Evolutionary conservation across 2,113 vertebrate genomes (phyloP).

Genomic region (Gasterosteus nipponicus): DNA sequence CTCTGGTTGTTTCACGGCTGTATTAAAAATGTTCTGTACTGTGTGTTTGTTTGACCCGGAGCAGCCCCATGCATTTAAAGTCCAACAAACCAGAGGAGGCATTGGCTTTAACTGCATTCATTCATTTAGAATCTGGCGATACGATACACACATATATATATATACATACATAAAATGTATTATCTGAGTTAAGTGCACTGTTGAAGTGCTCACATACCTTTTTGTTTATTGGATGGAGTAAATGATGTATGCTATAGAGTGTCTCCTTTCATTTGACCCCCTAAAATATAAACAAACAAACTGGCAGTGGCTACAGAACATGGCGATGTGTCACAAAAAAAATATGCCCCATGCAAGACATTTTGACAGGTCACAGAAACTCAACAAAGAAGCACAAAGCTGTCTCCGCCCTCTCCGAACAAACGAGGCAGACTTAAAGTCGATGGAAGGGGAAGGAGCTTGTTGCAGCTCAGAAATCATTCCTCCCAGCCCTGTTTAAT

Average conservation of each 20-base stretch:
- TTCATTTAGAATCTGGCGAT: no score
- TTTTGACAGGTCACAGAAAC: slow-evolving; percentile 1
- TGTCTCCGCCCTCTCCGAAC: slow-evolving; percentile 20
- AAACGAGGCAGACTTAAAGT: slow-evolving; percentile 45
- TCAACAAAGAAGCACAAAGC: slow-evolving; percentile 18
- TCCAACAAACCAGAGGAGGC: no score
- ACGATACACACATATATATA: no score
- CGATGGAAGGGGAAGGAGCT: slow-evolving; percentile 46
- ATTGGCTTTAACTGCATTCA: no score
- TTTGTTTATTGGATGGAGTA: neutral
- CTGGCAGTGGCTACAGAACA: neutral
- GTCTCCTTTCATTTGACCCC: neutral
- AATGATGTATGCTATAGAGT: neutral
- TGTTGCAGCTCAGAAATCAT: slow-evolving; percentile 54
- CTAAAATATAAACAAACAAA: slow-evolving; percentile 11
- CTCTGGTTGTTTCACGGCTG: neutral
- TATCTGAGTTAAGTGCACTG: neutral
- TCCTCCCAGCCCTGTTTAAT: slow-evolving; percentile 75
- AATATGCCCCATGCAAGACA: slow-evolving; percentile 15
- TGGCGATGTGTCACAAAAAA: neutral
- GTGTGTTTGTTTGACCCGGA: neutral
- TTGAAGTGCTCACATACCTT: neutral
- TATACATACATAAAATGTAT: no score
- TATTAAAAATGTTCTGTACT: neutral
- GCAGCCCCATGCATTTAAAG: no score